Conservation (phyloP, 2,888 invertebrate species). For the Xestia c-nigrum region DNA sequence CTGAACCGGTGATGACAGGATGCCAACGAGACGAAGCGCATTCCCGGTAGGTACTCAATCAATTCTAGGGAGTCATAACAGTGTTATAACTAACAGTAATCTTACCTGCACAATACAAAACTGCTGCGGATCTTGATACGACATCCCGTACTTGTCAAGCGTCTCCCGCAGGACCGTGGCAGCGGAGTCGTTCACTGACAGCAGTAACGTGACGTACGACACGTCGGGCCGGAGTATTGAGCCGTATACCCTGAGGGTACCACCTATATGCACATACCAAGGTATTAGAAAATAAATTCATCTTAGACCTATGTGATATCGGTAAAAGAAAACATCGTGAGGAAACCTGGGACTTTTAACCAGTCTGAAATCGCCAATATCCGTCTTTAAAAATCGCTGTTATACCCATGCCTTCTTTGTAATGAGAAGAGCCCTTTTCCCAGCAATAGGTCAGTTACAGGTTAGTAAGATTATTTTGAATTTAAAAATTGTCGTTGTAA, state of each 20-base stretch:
- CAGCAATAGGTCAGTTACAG: background rate
- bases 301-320: background rate
- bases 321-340: background rate
- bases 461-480: background rate
- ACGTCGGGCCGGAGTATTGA: constrained; percentile 98
- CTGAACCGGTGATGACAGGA: constrained; percentile 6
- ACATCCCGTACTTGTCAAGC: constrained; percentile 98
- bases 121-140: constrained; percentile 96
- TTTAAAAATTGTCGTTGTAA: background rate
- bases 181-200: constrained; percentile 98
- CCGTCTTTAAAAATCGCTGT: background rate
- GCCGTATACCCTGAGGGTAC: constrained; percentile 98
- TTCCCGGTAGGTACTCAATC: background rate
- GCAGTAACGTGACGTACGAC: constrained; percentile 98
- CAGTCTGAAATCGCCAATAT: background rate
- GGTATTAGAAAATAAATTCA: constrained; percentile 10
- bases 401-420: background rate
- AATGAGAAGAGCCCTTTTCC: background rate
- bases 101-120: constrained; percentile 98
- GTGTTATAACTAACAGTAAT: no score
- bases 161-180: constrained; percentile 98
- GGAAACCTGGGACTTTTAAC: background rate
- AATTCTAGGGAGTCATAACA: background rate
- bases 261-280: constrained; percentile 89
- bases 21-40: background rate